phyloP scores from a whole-genome alignment of 2,797 vertebrate species.

The Acanthornis magna region DNA sequence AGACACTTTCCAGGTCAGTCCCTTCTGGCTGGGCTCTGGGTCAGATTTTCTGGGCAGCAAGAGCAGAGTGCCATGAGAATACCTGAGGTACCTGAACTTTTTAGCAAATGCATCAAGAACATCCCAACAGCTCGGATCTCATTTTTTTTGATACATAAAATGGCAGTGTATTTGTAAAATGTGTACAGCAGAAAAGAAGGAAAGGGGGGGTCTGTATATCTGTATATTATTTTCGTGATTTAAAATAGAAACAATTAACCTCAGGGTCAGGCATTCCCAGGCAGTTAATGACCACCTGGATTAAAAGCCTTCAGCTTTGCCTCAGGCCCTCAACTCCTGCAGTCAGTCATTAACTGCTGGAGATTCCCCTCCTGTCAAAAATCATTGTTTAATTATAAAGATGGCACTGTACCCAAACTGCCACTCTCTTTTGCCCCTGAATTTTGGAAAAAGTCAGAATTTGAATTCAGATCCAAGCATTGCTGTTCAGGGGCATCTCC shows the following conservation, averaged over 20 bases:
- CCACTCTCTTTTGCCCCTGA: background rate
- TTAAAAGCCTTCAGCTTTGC: conserved; percentile 69
- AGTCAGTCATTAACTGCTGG: conserved; percentile 70
- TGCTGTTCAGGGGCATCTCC: conserved; percentile 14
- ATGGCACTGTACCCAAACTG: conserved; percentile 50
- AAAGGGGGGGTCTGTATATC: background rate
- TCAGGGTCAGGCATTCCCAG: conserved; percentile 67
- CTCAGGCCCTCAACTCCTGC: conserved; percentile 62
- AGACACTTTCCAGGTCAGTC: background rate
- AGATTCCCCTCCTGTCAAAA: conserved; percentile 70
- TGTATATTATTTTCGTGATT: conserved; percentile 54
- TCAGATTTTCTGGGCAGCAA: background rate
- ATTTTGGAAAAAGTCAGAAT: conserved; percentile 46
- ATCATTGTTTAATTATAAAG: conserved; percentile 70
- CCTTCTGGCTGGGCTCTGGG: background rate
- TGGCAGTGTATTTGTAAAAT: background rate
- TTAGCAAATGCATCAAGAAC: background rate
- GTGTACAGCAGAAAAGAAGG: conserved; percentile 2
- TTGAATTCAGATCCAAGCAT: conserved; percentile 20
- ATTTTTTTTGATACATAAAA: background rate
- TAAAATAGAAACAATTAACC: conserved; percentile 74
- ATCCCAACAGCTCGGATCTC: background rate
- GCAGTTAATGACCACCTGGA: conserved; percentile 72
- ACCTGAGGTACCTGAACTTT: background rate
- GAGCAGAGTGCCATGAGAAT: background rate